A percentile compares a stretch with the other conserved stretches of the same genome.
phyloP scores from a whole-genome alignment of 2,888 invertebrate species.

The Crematogaster levior region DNA sequence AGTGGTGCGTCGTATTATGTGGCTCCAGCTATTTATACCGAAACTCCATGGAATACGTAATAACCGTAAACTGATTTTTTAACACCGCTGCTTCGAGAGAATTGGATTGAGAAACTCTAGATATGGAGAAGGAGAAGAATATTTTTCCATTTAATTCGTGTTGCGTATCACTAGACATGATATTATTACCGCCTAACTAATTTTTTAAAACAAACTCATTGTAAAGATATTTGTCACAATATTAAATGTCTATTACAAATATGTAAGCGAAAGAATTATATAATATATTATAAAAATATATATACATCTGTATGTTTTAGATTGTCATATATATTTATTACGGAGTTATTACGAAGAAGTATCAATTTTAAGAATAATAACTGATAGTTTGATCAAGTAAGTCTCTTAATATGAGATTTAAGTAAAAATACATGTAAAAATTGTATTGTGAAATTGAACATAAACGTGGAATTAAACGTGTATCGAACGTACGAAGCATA shows the following conservation, averaged over 20 bases:
- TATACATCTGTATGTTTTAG: background rate
- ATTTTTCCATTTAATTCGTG: background rate
- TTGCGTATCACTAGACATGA: background rate
- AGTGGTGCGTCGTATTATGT: conserved; percentile 29
- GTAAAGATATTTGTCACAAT: background rate
- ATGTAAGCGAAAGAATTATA: background rate
- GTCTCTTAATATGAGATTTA: background rate
- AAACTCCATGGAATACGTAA: conserved; percentile 61
- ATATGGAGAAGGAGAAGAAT: background rate
- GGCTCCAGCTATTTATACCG: conserved; percentile 62
- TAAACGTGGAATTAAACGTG: background rate
- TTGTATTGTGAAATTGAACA: background rate
- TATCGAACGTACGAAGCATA: background rate
- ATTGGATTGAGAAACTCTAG: conserved; percentile 46
- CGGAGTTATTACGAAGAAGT: background rate
- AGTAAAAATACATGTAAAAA: background rate
- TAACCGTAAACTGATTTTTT: conserved; percentile 64
- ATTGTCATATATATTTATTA: background rate
- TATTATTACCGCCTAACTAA: background rate
- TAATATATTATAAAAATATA: background rate
- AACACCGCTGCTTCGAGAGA: conserved; percentile 32
- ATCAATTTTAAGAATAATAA: background rate
- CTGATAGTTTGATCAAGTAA: background rate
- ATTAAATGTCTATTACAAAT: background rate
- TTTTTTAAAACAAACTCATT: background rate